A percentile compares a stretch with the other conserved stretches of the same genome.
These are phyloP conservation scores for Pitangus sulphuratus DNA, from an alignment of 2,797 vertebrate species.

Conservation along the genomic window DNA sequence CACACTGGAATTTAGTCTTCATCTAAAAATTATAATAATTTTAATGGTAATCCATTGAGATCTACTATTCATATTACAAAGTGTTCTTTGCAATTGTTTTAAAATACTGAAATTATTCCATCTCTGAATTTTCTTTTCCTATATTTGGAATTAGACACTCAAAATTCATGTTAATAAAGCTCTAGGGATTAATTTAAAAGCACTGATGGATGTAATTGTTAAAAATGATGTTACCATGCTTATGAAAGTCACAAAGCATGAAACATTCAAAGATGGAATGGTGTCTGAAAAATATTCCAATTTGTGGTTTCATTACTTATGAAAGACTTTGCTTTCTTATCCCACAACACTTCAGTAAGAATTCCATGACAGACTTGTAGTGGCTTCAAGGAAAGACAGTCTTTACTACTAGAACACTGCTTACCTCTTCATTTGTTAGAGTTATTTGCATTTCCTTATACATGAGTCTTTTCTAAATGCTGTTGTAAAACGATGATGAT, in stretches of 20 bases:
- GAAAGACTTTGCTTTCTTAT: slow-evolving; percentile 19
- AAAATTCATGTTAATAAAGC: slow-evolving; percentile 15
- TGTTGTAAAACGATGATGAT: background rate
- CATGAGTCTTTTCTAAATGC: background rate
- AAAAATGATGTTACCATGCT: slow-evolving; percentile 9
- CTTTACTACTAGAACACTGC: background rate
- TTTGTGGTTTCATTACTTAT: slow-evolving; percentile 40
- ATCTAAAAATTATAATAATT: background rate
- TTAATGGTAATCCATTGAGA: background rate
- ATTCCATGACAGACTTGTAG: background rate
- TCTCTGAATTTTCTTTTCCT: background rate
- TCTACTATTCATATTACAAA: background rate
- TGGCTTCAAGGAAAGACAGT: background rate
- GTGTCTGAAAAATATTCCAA: slow-evolving; percentile 5
- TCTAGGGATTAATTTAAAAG: background rate
- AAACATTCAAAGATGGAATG: slow-evolving; percentile 13
- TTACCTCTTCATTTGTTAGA: background rate
- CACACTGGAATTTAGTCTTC: background rate
- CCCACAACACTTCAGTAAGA: background rate
- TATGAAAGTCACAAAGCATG: slow-evolving; percentile 36
- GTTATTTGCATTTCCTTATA: background rate
- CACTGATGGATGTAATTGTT: slow-evolving; percentile 18
- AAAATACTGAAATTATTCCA: background rate
- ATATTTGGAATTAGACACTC: background rate
- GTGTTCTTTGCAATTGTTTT: background rate